Evolutionary conservation across 1,140 invertebrate genomes (phyloP).

Genomic region (Drosophila rufa): DNA sequence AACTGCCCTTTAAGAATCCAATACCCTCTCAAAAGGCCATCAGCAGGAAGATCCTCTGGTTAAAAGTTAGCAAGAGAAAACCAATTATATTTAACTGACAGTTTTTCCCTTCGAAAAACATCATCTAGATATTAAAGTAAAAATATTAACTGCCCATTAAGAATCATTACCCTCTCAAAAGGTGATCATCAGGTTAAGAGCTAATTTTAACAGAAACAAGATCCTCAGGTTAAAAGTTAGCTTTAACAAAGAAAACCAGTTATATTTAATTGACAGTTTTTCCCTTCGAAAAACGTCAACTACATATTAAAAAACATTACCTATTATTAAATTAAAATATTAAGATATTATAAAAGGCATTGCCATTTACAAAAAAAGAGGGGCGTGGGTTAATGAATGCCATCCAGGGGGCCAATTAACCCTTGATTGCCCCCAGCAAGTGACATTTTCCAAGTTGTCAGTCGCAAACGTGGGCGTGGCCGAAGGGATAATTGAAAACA

Average conservation of each 20-base stretch:
- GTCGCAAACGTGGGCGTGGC: conserved; percentile 60
- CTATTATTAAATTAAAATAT: too few species aligned
- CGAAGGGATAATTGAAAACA: conserved; percentile 72
- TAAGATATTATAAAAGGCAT: not conserved
- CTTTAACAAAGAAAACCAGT: too few species aligned
- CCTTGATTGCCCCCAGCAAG: conserved; percentile 19
- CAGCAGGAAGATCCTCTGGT: not conserved
- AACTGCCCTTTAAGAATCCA: not conserved
- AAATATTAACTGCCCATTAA: too few species aligned
- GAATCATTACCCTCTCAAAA: too few species aligned
- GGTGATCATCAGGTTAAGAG: not conserved
- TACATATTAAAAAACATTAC: too few species aligned
- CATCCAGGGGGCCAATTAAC: conserved; percentile 58
- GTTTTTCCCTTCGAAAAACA: too few species aligned
- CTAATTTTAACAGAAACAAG: too few species aligned
- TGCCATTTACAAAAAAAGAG: not conserved
- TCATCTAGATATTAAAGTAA: not conserved
- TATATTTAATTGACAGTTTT: too few species aligned
- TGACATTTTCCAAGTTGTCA: conserved; percentile 59
- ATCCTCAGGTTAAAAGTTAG: not conserved
- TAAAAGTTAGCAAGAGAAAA: not conserved
- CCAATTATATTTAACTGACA: not conserved
- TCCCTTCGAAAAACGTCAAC: too few species aligned
- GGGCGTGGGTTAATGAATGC: conserved; percentile 26
- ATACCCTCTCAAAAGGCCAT: not conserved